Percentiles rank a stretch among this genome's conserved stretches.
phyloP scores from a whole-genome alignment of 2,113 vertebrate species.

The Alouatta palliata region DNA sequence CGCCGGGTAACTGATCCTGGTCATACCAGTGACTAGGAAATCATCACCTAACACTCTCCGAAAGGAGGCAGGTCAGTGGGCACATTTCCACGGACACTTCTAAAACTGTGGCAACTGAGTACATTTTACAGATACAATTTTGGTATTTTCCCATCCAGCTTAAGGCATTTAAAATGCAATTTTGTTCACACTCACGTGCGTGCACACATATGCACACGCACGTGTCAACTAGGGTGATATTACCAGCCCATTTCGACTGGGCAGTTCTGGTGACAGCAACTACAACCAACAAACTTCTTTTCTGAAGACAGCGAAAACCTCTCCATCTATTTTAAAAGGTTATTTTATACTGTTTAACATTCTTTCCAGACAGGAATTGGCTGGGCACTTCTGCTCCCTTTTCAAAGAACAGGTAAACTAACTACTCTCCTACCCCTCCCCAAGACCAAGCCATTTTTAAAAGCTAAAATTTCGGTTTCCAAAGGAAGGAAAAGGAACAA shows the following conservation, averaged over 20 bases:
- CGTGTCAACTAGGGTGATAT: neutral
- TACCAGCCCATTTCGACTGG: neutral
- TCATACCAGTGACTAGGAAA: neutral
- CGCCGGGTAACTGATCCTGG: neutral
- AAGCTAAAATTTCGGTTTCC: constrained; percentile 52
- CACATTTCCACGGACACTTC: constrained; percentile 58
- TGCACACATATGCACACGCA: no score
- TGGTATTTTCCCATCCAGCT: constrained; percentile 59
- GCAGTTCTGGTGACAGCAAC: neutral
- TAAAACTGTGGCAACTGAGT: constrained; percentile 62
- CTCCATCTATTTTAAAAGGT: neutral
- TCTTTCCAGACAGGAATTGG: neutral
- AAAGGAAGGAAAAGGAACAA: constrained; percentile 61
- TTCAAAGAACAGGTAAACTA: constrained; percentile 7
- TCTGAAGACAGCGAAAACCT: neutral
- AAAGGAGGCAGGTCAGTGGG: neutral
- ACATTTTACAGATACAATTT: neutral
- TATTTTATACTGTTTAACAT: neutral
- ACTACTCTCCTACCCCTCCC: neutral
- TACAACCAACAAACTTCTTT: constrained; percentile 63
- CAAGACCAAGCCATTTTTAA: constrained; percentile 23
- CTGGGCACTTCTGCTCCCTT: neutral
- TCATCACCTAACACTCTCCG: neutral
- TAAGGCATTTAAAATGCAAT: constrained; percentile 71
- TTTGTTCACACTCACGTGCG: constrained; percentile 67